phyloP scores from a whole-genome alignment of 1,140 invertebrate species.

The Bombus superbus region DNA sequence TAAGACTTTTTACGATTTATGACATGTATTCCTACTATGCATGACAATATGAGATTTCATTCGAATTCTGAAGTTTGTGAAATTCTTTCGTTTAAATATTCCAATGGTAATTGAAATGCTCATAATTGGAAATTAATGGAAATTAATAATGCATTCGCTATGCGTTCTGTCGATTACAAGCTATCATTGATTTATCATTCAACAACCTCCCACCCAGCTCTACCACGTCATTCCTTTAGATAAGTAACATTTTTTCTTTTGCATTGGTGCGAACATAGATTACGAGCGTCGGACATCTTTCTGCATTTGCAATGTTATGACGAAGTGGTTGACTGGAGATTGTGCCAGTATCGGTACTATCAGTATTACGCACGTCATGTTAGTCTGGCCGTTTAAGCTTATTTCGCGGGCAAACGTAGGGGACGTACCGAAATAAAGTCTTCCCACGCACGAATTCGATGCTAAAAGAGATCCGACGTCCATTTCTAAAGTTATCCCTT shows the following conservation, averaged over 20 bases:
- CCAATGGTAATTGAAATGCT: background rate
- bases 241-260: conserved; percentile 19
- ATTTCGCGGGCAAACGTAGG: conserved; percentile 63
- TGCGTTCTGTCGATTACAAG: background rate
- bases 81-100: background rate
- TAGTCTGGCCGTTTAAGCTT: conserved; percentile 65
- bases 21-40: background rate
- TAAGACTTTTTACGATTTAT: background rate
- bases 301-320: conserved; percentile 8
- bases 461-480: conserved; percentile 68
- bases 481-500: conserved; percentile 71
- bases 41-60: background rate
- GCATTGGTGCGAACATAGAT: background rate
- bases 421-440: conserved; percentile 69
- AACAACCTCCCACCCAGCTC: background rate
- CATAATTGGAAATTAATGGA: background rate
- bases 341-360: conserved; percentile 48
- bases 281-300: conserved; percentile 29
- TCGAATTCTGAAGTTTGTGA: background rate
- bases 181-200: background rate
- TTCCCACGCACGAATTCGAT: conserved; percentile 69
- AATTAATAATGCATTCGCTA: conserved; percentile 4
- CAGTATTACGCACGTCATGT: conserved; percentile 38
- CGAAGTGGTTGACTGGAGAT: conserved; percentile 12
- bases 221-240: background rate